Evolutionary conservation across 2,888 invertebrate species (phyloP), one percentile per base, ranked within the genome.

Genomic region (Oscheius sp.): DNA sequence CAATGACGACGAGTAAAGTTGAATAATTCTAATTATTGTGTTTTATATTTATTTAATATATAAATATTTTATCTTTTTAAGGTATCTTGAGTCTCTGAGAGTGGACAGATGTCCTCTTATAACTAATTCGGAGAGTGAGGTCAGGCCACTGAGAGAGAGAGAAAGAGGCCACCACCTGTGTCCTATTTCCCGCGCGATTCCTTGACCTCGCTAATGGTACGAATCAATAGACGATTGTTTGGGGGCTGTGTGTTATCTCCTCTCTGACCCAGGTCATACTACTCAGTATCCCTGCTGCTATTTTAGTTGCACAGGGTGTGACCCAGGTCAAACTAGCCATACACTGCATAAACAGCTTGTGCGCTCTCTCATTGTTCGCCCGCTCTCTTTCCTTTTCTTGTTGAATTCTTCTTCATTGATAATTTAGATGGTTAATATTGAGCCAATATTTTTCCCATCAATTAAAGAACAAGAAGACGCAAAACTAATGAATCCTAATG

Each of bases 161-260:
- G 21, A 23, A 45, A 43, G 61, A 43, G 21, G 43, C 66, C 49
- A 49, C 52, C 66, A 49, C 52, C 66, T 49, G 35, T 66, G 66
- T 13, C 66, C 66, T 29, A 49, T 49, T 66, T 66, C 66, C 66
- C 66, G 66, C 66, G 66, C 66, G 49, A 61, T 66, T n/a, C n/a
- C 66, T 66, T 66, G 52, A 66, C 66, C 66, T 66, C 49, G 52
- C 66, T 18, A 52, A 46, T 52, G 35, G 66, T 66, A 46, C 52
- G 61, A 18, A 61, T 61, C 61, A 43, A 61, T 61, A 61, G 18
- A n/a, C n/a, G n/a, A 21, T n/a, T 7, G 21, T 6, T n/a, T 35
- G 9, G 6, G 5, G 27, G 13, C 41, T 59, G 29, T 29, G n/a
- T 61, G 61, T 61, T 61, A 61, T 61, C 61, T 61, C 43, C 41